Conservation (phyloP, 1,140 invertebrate genomes). For the Melanaphis sacchari region DNA sequence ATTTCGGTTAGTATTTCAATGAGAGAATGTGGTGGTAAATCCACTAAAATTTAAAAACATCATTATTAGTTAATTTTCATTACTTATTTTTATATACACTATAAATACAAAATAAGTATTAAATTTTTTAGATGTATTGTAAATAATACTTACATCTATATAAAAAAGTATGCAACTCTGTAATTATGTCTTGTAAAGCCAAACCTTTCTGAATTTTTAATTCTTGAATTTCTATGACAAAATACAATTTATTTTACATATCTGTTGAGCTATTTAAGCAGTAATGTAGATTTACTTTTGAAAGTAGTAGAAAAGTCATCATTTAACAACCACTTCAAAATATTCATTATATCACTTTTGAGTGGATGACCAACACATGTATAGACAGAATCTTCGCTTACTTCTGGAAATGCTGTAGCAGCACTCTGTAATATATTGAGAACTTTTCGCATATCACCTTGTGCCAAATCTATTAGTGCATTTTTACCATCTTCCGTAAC, state of each 20-base stretch:
- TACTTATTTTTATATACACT: neutral
- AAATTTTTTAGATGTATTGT: neutral
- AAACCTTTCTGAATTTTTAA: slow-evolving; percentile 87
- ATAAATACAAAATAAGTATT: neutral
- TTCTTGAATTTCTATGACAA: slow-evolving; percentile 76
- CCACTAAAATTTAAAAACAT: slow-evolving; percentile 66
- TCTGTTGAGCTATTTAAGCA: neutral
- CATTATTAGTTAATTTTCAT: neutral
- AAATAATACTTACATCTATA: slow-evolving; percentile 78
- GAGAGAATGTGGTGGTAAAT: slow-evolving; percentile 68
- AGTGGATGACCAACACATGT: slow-evolving; percentile 95
- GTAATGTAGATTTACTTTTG: slow-evolving; percentile 73
- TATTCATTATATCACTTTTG: slow-evolving; percentile 86
- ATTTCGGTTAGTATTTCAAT: slow-evolving; percentile 70
- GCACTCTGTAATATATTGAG: slow-evolving; percentile 96
- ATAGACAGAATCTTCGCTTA: slow-evolving; percentile 93
- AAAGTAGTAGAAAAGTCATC: slow-evolving; percentile 82
- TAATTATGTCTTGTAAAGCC: slow-evolving; percentile 88
- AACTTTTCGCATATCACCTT: slow-evolving; percentile 98
- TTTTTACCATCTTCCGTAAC: slow-evolving; percentile 91
- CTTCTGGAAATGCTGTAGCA: slow-evolving; percentile 81
- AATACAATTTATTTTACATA: neutral
- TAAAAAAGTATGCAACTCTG: slow-evolving; percentile 84
- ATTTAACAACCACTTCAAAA: slow-evolving; percentile 89
- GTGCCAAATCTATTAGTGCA: slow-evolving; percentile 86